phyloP scores from a whole-genome alignment of 2,797 vertebrate genomes.

The Chelonia mydas region DNA sequence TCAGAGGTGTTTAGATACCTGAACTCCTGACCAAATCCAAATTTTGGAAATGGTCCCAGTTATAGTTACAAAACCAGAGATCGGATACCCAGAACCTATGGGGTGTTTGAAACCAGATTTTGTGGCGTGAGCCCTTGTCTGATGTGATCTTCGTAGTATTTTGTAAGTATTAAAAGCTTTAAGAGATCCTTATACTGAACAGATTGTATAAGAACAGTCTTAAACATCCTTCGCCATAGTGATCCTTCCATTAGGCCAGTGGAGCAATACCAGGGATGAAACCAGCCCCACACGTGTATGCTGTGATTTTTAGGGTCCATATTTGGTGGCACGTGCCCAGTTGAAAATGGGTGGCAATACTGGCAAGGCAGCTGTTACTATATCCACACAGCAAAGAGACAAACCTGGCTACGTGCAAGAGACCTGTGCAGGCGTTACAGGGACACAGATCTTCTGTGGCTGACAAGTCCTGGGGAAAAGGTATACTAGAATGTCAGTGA shows the following conservation, averaged over 20 bases:
- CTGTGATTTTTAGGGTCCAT: constrained; percentile 9
- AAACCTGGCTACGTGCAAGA: background rate
- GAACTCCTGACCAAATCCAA: background rate
- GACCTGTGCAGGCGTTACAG: background rate
- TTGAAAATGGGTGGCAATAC: background rate
- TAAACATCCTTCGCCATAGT: background rate
- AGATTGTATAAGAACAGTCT: background rate
- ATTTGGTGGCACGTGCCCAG: constrained; percentile 9
- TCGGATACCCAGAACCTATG: background rate
- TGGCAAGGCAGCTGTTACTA: constrained; percentile 35
- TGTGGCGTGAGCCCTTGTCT: background rate
- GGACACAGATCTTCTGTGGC: constrained; percentile 12
- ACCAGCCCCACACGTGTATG: background rate
- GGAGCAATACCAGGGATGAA: too few relatives aligned
- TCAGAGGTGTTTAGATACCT: background rate
- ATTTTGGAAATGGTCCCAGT: background rate
- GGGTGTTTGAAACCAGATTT: background rate
- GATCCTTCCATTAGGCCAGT: too few relatives aligned
- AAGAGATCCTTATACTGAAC: background rate
- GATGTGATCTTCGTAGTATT: background rate
- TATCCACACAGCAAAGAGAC: background rate
- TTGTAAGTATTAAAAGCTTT: background rate
- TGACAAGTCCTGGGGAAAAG: background rate
- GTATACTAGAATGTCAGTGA: background rate
- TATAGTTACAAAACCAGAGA: background rate